Base-by-base conservation (phyloP, 2,113 vertebrate species). In the Andinoacara biseriatus region DNA sequence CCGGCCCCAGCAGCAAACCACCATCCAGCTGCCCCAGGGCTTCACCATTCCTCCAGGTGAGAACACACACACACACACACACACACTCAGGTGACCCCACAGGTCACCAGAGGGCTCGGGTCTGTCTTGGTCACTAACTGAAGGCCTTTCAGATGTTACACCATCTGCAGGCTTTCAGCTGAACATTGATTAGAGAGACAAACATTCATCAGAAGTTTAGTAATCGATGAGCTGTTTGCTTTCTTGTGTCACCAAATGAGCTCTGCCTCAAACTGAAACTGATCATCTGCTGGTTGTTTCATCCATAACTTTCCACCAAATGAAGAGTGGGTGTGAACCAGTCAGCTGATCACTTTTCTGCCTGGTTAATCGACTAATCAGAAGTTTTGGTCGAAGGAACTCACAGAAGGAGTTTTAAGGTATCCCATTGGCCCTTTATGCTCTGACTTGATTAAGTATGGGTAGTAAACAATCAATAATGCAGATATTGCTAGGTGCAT, bases 1-100 rank as follows among this genome's bases (percentile, higher is more conserved):
- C 81, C 91, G 96, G 87, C 96, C 97, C 11, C 97, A 90, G 75
- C 94, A 96, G 81, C 97, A 97, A 89, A 95, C 97, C 75, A 97
- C 96, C 76, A 96, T 97, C 86, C 97, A 97, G 92, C 95, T 97
- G 85, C 96, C 96, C 1, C 96, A 96, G 5, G 96, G 96, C 9
- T 97, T 97, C 93, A 96, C 95, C 69, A 97, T 97, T 87, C 96
- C 97, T 1, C 92, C 94, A 31, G 96, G 96, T 97, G 93, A 96
- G 93, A 58, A 33, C 1, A n/a, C 35, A 22, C 35, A n/a, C 8
- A 38, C 29, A 59, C 18, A 54, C 49, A 20, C 49, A 4, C 15
- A 7, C 29, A 35, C 31, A 62, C 26, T 10, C 38, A 46, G 40
- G 15, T 49, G 22, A 26, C 26, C 26, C 13, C 14, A 4, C 10